Evolutionary conservation across 1,140 invertebrate genomes (phyloP).

Genomic region (Papilio xuthus): DNA sequence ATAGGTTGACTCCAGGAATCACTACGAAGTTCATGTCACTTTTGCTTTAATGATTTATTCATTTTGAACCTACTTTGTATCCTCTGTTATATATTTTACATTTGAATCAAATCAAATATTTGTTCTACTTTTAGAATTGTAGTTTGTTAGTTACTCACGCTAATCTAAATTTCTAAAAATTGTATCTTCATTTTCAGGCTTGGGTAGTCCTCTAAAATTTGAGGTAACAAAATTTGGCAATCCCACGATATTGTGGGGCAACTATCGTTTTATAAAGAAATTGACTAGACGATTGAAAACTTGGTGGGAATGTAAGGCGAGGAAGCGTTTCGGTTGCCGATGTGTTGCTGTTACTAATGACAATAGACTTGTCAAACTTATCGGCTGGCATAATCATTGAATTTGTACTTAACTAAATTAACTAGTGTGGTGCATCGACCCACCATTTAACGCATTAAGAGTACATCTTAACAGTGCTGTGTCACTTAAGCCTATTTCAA

Average conservation of each 20-base stretch:
- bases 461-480: too few species aligned
- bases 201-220: slow-evolving; percentile 52
- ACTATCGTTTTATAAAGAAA: slow-evolving; percentile 70
- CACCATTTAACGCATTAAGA: too few species aligned
- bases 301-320: slow-evolving; percentile 74
- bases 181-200: slow-evolving; percentile 39
- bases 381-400: slow-evolving; percentile 73
- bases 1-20: not conserved
- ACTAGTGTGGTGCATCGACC: not conserved
- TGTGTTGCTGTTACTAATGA: slow-evolving; percentile 68
- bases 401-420: not conserved
- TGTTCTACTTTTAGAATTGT: not conserved
- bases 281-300: slow-evolving; percentile 62
- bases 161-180: slow-evolving; percentile 25
- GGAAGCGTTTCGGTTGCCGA: slow-evolving; percentile 62
- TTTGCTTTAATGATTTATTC: too few species aligned
- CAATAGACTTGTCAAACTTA: slow-evolving; percentile 63
- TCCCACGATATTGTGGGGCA: slow-evolving; percentile 69
- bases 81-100: not conserved
- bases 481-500: not conserved
- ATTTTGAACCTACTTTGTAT: not conserved
- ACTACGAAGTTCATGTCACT: not conserved
- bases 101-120: not conserved
- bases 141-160: not conserved
- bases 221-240: slow-evolving; percentile 68